Conservation (phyloP, 2,797 vertebrate genomes). For the Dipus sagitta region DNA sequence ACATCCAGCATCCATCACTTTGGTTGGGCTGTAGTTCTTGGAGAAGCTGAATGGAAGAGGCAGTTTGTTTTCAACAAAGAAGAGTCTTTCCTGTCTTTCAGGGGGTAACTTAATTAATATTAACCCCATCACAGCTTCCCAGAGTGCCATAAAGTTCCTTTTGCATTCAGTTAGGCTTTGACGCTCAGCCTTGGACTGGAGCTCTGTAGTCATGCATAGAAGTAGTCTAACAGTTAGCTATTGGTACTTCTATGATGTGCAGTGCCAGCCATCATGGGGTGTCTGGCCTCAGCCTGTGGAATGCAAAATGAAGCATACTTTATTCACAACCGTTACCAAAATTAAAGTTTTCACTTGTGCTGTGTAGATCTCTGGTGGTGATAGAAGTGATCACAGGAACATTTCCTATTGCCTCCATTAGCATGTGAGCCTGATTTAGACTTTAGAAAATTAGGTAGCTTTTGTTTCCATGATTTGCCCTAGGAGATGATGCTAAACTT, state of each 20-base stretch:
- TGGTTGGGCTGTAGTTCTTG: conserved; percentile 4
- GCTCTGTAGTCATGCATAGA: not conserved
- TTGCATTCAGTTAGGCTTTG: not conserved
- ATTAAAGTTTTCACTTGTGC: conserved; percentile 21
- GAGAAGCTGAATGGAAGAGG: conserved; percentile 32
- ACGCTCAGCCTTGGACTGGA: not conserved
- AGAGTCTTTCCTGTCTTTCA: conserved; percentile 15
- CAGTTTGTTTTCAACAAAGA: conserved; percentile 40
- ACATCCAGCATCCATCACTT: not conserved
- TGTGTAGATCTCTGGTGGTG: not conserved
- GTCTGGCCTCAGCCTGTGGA: conserved; percentile 52
- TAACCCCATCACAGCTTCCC: not conserved
- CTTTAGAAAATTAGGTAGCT: not conserved
- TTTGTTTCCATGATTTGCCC: conserved; percentile 34
- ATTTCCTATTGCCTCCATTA: not conserved
- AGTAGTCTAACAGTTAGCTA: not conserved
- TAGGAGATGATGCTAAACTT: not conserved
- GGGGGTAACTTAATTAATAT: not conserved
- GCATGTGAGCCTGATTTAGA: not conserved
- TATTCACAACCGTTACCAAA: conserved; percentile 45
- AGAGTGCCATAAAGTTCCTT: not conserved
- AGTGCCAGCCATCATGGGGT: not conserved
- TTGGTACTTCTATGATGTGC: conserved; percentile 3
- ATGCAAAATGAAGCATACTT: conserved; percentile 60
- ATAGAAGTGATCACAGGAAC: conserved; percentile 10